These are phyloP conservation scores for Heliothis subflexa DNA, from an alignment of 1,140 invertebrate genomes.

Conservation along the genomic window DNA sequence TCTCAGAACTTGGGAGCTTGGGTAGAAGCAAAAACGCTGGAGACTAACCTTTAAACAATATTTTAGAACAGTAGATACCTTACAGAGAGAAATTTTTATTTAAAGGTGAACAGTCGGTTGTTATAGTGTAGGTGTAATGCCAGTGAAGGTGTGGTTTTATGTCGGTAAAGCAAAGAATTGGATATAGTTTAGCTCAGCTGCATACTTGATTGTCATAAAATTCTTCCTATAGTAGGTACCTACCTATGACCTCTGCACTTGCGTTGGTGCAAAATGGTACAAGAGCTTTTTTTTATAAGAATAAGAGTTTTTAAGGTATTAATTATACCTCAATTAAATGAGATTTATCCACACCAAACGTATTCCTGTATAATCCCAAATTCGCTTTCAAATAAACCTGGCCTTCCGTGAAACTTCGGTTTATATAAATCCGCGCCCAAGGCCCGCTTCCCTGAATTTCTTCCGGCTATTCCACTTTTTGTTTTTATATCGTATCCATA, in stretches of 20 bases:
- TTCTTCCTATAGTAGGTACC: too few relatives aligned
- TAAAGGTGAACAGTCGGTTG: too few relatives aligned
- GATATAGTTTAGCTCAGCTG: too few relatives aligned
- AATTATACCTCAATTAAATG: too few relatives aligned
- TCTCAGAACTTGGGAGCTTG: conserved; percentile 24
- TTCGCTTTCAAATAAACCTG: conserved; percentile 6
- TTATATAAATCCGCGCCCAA: conserved; percentile 57
- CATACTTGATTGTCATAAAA: too few relatives aligned
- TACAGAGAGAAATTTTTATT: background rate
- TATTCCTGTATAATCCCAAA: background rate
- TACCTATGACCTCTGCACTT: too few relatives aligned
- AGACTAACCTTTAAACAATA: background rate
- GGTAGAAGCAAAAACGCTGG: conserved; percentile 13
- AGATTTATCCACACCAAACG: background rate
- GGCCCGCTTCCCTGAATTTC: conserved; percentile 48
- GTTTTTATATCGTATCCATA: conserved; percentile 50
- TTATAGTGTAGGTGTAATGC: too few relatives aligned
- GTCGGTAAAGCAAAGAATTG: too few relatives aligned
- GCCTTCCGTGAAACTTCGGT: conserved; percentile 46
- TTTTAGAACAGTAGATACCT: background rate
- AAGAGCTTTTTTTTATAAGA: too few relatives aligned
- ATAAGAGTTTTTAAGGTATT: too few relatives aligned
- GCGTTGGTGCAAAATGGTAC: too few relatives aligned
- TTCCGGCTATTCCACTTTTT: conserved; percentile 52
- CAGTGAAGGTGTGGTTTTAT: too few relatives aligned